These are phyloP conservation scores for Conistra vaccinii DNA, from an alignment of 2,888 invertebrate genomes.

Conservation along the genomic window DNA sequence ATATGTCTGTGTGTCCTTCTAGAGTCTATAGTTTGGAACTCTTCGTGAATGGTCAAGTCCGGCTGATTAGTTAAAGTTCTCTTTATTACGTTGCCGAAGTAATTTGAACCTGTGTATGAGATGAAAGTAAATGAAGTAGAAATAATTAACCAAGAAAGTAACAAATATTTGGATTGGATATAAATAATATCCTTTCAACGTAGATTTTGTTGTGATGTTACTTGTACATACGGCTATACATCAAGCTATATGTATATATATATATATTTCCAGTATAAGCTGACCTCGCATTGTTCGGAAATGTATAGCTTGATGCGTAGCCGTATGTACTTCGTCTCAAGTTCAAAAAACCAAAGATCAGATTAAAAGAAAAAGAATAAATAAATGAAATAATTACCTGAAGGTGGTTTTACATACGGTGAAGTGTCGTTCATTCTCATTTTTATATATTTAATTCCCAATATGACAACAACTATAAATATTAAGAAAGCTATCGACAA, in stretches of 20 bases:
- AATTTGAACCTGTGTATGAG: conserved; percentile 89
- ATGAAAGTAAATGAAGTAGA: conserved; percentile 6
- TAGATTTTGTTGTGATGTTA: too few species aligned
- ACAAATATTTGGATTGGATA: background rate
- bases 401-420: conserved; percentile 85
- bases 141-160: background rate
- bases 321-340: too few species aligned
- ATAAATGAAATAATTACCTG: conserved; percentile 75
- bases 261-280: too few species aligned
- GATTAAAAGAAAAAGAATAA: background rate
- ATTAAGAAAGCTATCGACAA: conserved; percentile 85
- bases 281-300: too few species aligned
- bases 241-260: too few species aligned
- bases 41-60: conserved; percentile 94
- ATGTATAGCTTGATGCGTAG: too few species aligned
- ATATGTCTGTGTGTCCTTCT: conserved; percentile 81
- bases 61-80: conserved; percentile 95
- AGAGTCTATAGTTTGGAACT: conserved; percentile 95
- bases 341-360: too few species aligned
- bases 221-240: too few species aligned
- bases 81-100: conserved; percentile 95
- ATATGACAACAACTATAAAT: conserved; percentile 84
- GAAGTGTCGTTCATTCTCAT: conserved; percentile 84
- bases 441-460: conserved; percentile 88
- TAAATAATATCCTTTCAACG: background rate